phyloP scores from a whole-genome alignment of 2,113 vertebrate genomes.

The Ailurus styani region DNA sequence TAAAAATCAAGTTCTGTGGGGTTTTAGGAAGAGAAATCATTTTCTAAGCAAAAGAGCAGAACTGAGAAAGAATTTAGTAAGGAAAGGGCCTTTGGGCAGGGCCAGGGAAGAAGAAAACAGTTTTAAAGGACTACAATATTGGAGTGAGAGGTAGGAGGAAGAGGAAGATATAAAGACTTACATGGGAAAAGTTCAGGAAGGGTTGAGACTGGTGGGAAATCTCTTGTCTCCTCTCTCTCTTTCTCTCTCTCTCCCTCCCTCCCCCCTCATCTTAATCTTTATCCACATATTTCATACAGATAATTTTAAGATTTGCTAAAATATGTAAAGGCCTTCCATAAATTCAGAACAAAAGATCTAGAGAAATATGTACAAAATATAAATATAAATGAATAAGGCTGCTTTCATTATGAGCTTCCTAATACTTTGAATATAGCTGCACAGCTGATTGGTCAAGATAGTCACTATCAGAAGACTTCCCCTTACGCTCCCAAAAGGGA shows the following conservation, averaged over 20 bases:
- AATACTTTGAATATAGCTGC: not conserved
- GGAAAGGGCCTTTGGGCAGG: not conserved
- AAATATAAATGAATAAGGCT: conserved; percentile 38
- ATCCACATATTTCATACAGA: not conserved
- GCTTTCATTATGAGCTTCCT: conserved; percentile 29
- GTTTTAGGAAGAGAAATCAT: not conserved
- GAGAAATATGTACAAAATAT: not conserved
- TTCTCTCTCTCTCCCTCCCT: not conserved
- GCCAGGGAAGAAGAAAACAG: not conserved
- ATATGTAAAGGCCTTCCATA: conserved; percentile 28
- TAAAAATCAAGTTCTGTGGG: not conserved
- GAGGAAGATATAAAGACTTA: not conserved
- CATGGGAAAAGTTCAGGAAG: not conserved
- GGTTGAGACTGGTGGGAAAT: not conserved
- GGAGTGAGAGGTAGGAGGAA: not conserved
- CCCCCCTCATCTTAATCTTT: not conserved
- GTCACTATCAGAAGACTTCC: not conserved
- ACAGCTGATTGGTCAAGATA: not conserved
- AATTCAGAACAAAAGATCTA: conserved; percentile 40
- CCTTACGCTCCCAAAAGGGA: not conserved
- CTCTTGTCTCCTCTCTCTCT: too few relatives aligned
- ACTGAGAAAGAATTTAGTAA: not conserved
- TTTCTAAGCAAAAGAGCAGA: not conserved
- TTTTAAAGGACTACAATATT: not conserved
- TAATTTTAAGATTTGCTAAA: conserved; percentile 23